Conservation (phyloP, 2,113 vertebrate genomes). For the Columbina picui region DNA sequence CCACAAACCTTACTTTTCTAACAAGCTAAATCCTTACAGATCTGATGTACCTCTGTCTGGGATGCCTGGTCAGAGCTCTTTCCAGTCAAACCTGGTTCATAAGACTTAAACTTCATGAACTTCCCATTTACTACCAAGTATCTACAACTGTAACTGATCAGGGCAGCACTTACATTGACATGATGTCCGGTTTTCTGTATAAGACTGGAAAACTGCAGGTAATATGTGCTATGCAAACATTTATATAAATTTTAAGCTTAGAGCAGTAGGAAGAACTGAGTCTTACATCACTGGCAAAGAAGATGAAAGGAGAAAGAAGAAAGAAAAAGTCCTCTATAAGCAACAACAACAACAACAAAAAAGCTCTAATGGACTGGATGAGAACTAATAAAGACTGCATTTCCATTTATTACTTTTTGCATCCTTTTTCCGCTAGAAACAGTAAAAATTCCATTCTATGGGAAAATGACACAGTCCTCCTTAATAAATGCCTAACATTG, state of each 20-base stretch:
- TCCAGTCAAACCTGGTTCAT: background rate
- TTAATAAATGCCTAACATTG: background rate
- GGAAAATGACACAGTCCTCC: background rate
- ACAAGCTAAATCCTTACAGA: background rate
- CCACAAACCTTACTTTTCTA: background rate
- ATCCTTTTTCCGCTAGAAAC: background rate
- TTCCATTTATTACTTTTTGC: background rate
- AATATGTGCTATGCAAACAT: background rate
- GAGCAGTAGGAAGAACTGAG: background rate
- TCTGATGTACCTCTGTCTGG: background rate
- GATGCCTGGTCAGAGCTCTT: background rate
- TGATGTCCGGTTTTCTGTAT: background rate
- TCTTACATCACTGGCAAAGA: background rate
- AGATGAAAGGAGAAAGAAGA: background rate
- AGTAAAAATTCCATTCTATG: background rate
- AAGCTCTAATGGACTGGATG: background rate
- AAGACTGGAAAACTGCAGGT: background rate
- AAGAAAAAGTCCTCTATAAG: background rate
- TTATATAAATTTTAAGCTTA: background rate
- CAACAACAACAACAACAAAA: background rate
- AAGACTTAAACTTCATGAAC: background rate
- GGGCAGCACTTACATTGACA: background rate
- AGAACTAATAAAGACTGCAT: background rate
- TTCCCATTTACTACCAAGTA: background rate
- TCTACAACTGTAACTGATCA: background rate